These are phyloP conservation scores for Sigmodon hispidus DNA, from an alignment of 2,113 vertebrate species.

Conservation along the genomic window DNA sequence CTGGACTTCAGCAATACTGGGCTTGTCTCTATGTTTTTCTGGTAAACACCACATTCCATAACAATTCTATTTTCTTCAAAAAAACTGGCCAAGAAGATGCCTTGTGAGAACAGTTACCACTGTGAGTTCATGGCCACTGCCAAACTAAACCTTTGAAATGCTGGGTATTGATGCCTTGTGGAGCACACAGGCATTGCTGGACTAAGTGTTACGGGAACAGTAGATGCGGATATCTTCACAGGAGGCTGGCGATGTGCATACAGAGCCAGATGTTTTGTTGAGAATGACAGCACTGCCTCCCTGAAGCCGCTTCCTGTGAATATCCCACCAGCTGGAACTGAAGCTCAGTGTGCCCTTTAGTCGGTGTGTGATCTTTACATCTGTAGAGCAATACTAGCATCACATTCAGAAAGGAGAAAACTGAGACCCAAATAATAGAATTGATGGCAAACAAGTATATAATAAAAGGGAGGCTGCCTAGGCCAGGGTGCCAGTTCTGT, in stretches of 20 bases:
- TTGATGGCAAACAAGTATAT: fast-evolving
- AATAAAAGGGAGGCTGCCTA: fast-evolving
- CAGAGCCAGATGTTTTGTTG: not conserved
- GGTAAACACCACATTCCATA: not conserved
- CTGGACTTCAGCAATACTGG: not conserved
- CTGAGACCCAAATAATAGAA: not conserved
- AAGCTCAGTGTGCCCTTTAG: fast-evolving
- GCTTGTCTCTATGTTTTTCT: not conserved
- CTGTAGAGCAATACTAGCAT: fast-evolving
- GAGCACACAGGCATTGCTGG: not conserved
- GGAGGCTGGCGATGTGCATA: not conserved
- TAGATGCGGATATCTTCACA: not conserved
- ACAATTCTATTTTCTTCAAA: not conserved
- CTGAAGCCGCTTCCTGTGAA: not conserved
- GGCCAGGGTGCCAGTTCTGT: not conserved
- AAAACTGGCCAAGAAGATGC: not conserved
- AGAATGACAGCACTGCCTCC: not conserved
- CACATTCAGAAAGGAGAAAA: not conserved
- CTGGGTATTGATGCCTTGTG: not conserved
- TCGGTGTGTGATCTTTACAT: not conserved
- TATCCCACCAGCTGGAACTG: no score
- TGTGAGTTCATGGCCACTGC: not conserved
- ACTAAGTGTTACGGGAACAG: not conserved
- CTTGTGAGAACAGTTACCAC: not conserved
- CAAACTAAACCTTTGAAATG: not conserved